Conservation (phyloP, 2,113 vertebrate species). For the Leiothrix lutea region DNA sequence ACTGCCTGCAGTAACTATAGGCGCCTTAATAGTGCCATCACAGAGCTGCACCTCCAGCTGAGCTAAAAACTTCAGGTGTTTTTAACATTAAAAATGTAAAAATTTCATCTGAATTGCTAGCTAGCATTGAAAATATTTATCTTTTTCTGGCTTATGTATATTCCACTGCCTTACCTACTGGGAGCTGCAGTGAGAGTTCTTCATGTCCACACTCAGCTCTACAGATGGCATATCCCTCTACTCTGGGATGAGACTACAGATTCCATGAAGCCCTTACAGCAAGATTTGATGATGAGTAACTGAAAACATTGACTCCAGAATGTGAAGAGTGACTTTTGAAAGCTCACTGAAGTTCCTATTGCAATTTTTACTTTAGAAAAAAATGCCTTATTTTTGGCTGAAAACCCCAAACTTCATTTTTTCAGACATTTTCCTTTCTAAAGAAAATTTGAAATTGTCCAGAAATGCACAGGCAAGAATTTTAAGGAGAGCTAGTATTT, state of each 20-base stretch:
- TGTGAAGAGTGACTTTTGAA: neutral
- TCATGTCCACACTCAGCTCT: neutral
- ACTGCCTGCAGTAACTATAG: neutral
- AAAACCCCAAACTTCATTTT: neutral
- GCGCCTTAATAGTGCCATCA: neutral
- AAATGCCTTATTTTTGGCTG: neutral
- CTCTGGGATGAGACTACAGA: neutral
- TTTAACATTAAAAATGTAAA: neutral
- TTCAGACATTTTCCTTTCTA: neutral
- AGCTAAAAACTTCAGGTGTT: accelerated
- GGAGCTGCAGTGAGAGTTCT: neutral
- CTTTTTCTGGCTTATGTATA: neutral
- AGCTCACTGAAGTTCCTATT: neutral
- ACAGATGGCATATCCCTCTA: neutral
- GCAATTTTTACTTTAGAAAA: neutral
- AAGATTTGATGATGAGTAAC: neutral
- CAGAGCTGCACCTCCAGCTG: neutral
- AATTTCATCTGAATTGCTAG: neutral
- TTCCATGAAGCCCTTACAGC: neutral
- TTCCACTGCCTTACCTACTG: neutral
- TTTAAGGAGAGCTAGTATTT: neutral
- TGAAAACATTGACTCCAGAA: neutral
- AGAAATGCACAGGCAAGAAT: neutral
- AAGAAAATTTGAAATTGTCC: neutral
- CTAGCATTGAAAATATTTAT: neutral